Evolutionary conservation across 2,113 vertebrate species (phyloP).

Genomic region (Macquaria australasica): DNA sequence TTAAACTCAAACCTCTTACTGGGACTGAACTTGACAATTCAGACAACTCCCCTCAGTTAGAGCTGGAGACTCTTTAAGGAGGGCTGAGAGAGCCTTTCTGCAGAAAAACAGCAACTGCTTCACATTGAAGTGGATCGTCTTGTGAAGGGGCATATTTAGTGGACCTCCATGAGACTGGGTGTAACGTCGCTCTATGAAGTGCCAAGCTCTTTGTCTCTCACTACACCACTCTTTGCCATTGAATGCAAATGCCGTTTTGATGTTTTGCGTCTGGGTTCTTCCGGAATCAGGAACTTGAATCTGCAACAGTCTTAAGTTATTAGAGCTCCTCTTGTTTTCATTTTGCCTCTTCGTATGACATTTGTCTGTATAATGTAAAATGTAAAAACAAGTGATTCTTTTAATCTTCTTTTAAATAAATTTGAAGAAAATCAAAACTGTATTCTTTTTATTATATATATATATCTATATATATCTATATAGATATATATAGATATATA

Average conservation of each 20-base stretch:
- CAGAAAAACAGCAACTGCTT: conserved; percentile 78
- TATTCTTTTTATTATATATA: background rate
- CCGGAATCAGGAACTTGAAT: conserved; percentile 77
- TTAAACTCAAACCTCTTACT: conserved; percentile 65
- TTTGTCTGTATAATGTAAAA: conserved; percentile 72
- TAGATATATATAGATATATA: too few relatives aligned
- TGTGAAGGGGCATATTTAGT: conserved; percentile 68
- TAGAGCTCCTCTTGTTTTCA: conserved; percentile 66
- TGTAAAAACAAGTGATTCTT: conserved; percentile 81
- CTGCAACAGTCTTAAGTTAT: conserved; percentile 85
- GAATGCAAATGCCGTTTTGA: conserved; percentile 69
- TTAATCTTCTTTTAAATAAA: conserved; percentile 87
- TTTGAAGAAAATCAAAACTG: conserved; percentile 65
- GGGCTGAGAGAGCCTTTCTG: conserved; percentile 54
- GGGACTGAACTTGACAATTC: conserved; percentile 77
- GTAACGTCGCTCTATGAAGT: conserved; percentile 80
- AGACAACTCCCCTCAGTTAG: conserved; percentile 67
- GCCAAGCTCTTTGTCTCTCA: conserved; percentile 77
- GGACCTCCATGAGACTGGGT: conserved; percentile 80
- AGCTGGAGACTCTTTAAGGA: conserved; percentile 68
- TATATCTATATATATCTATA: too few relatives aligned
- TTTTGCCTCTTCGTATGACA: conserved; percentile 75
- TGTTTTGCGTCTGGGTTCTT: conserved; percentile 66
- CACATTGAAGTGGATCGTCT: conserved; percentile 87
- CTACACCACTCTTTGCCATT: conserved; percentile 58